Base-by-base conservation (phyloP, 2,888 invertebrate genomes). In the Alloscopus bannaensis region DNA sequence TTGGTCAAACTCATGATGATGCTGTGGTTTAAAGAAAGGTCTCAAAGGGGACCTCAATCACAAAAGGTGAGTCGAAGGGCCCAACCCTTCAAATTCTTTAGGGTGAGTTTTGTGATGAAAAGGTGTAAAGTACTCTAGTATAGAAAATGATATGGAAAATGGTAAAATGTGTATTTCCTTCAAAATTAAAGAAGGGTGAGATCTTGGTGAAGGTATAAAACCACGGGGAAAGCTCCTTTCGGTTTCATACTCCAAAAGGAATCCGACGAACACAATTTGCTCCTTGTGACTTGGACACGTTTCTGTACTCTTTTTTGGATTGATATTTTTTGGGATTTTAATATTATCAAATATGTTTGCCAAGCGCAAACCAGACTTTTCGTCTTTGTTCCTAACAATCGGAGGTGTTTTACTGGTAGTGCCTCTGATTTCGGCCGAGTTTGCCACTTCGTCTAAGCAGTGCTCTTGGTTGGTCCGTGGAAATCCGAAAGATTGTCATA, bases 401-500 rank as follows among this genome's bases (percentile, higher is more conserved):
- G n/a, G n/a, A 11, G 45, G 4, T 55, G 4, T 26, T 26, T 26
- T 24, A 26, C 8, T 59, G 13, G 59, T 31, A 29, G 20, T 59
- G 1, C 3, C 29, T n/a, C 3, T 18, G 16, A 18, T 31, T n/a
- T 59, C 20, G n/a, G n/a, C 18, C 18, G 18, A 11, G 22, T 20
- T 22, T 3, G 6, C n/a, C 2, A 20, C 40, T 3, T 22, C n/a
- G 11, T 60, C 40, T 18, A 47, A 26, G 28, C 24, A 68, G 28
- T 81, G 81, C 36, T 29, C 70, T 31, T 81, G 81, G 81, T 42
- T 65, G 6, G 79, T 40, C 40, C 29, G 52, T 13, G 50, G 22
- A 0, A 69, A 81, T 52, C 79, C 79, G 8, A 29, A 70, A 6
- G 81, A 81, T 47, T 79, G 79, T 22, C 22, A 42, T 0, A 42